Conservation (phyloP, 2,888 invertebrate species). For the Ornithoptera alexandrae region DNA sequence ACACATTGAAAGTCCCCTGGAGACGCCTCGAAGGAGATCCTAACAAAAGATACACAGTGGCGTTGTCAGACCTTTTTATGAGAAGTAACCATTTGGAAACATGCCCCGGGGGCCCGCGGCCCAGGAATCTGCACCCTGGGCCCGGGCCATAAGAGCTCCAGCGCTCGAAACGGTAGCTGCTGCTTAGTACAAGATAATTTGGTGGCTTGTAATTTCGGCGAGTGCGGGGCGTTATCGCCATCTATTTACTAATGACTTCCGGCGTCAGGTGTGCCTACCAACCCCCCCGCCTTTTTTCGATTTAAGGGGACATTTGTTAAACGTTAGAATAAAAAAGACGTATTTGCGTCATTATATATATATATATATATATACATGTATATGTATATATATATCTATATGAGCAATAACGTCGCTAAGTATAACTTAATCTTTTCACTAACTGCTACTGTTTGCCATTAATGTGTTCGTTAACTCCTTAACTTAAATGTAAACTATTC, state of each 20-base stretch:
- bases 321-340: conserved; percentile 28
- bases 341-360: too few species aligned
- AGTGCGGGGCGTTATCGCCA: conserved; percentile 74
- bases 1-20: conserved; percentile 52
- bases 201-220: conserved; percentile 61
- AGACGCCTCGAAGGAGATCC: conserved; percentile 55
- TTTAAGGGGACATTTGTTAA: conserved; percentile 49
- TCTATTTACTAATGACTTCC: conserved; percentile 81
- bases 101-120: conserved; percentile 4
- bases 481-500: too few species aligned
- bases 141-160: too few species aligned
- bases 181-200: conserved; percentile 33
- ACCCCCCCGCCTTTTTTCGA: conserved; percentile 48
- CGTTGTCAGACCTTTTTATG: conserved; percentile 69
- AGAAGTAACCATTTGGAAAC: conserved; percentile 41
- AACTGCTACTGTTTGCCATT: too few species aligned
- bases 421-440: too few species aligned
- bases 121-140: too few species aligned
- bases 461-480: too few species aligned
- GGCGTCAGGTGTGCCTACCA: conserved; percentile 70
- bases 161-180: neutral
- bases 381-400: too few species aligned
- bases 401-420: too few species aligned
- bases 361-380: too few species aligned
- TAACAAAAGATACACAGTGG: conserved; percentile 66